phyloP scores from a whole-genome alignment of 2,113 vertebrate species.

The Micromys minutus region DNA sequence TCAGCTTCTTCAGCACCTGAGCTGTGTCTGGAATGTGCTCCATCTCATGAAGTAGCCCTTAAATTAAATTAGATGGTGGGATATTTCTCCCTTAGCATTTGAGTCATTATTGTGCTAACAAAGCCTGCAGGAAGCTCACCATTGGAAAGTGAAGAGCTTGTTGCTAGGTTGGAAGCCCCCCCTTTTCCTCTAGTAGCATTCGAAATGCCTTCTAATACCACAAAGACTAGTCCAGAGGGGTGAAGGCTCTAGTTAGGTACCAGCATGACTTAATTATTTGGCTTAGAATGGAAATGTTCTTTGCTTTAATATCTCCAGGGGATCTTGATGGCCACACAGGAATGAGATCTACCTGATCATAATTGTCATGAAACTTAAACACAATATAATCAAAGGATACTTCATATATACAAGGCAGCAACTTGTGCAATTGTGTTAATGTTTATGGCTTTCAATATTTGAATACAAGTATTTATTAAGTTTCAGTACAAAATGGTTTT shows the following conservation, averaged over 20 bases:
- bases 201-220: neutral
- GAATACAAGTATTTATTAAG: neutral
- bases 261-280: neutral
- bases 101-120: neutral
- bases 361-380: conserved; percentile 1
- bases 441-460: neutral
- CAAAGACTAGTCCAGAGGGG: neutral
- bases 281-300: neutral
- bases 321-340: neutral
- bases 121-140: neutral
- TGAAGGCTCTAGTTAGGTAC: neutral
- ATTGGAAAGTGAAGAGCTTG: neutral
- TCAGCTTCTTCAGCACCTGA: neutral
- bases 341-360: conserved; percentile 4
- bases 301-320: neutral
- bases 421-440: neutral
- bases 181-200: neutral
- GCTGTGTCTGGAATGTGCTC: neutral
- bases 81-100: neutral
- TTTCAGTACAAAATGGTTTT: conserved; percentile 11
- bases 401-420: neutral
- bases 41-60: neutral
- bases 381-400: neutral
- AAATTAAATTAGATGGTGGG: neutral
- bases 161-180: neutral